These are phyloP conservation scores for Leptopilina boulardi DNA, from an alignment of 1,140 invertebrate species.

Conservation along the genomic window DNA sequence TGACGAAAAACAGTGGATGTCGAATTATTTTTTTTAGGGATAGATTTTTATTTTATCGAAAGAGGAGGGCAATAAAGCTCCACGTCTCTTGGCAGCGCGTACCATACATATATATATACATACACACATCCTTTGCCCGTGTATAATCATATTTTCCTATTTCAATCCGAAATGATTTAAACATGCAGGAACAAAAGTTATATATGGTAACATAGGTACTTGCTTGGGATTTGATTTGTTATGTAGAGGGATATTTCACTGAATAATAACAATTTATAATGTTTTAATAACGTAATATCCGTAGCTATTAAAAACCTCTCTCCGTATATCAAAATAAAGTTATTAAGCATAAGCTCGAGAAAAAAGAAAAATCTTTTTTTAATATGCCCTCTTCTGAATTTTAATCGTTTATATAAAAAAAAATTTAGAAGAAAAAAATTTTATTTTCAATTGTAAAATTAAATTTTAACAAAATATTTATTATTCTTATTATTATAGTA, in stretches of 20 bases:
- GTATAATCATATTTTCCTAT: conserved; percentile 18
- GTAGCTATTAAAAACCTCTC: background rate
- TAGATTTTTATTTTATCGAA: background rate
- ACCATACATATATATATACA: too few relatives aligned
- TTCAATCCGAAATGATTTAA: conserved; percentile 7
- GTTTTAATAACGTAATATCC: background rate
- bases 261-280: background rate
- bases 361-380: too few relatives aligned
- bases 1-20: background rate
- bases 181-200: conserved; percentile 17
- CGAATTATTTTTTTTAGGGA: background rate
- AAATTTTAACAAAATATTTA: too few relatives aligned
- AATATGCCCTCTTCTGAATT: too few relatives aligned
- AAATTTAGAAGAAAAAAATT: too few relatives aligned
- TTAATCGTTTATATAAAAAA: too few relatives aligned
- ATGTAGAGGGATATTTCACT: background rate
- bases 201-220: background rate
- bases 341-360: too few relatives aligned
- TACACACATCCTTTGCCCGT: background rate
- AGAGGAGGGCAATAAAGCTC: background rate
- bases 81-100: conserved; percentile 1
- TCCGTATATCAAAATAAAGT: too few relatives aligned
- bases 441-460: too few relatives aligned
- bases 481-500: too few relatives aligned
- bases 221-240: background rate